A percentile compares a stretch with the other conserved stretches of the same genome.
These are phyloP conservation scores for Drosophila lacicola DNA, from an alignment of 2,888 invertebrate genomes.

Conservation along the genomic window DNA sequence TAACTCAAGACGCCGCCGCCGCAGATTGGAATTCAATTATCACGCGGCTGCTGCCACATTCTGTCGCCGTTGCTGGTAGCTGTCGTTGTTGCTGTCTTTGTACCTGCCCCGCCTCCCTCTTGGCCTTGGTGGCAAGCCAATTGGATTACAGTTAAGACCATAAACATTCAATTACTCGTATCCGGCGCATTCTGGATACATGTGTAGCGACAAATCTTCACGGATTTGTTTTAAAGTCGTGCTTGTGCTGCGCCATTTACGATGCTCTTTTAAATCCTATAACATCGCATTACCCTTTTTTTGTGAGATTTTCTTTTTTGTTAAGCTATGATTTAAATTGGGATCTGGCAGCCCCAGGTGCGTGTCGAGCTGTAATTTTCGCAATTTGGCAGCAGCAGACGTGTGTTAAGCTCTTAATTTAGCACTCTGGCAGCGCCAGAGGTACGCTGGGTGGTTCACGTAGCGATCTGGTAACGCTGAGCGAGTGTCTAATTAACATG, in stretches of 20 bases:
- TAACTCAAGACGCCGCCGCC: slow-evolving; percentile 41
- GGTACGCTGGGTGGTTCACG: too few relatives aligned
- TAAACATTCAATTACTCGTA: slow-evolving; percentile 52
- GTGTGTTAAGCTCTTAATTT: too few relatives aligned
- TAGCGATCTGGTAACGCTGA: too few relatives aligned
- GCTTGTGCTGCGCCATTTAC: slow-evolving; percentile 18
- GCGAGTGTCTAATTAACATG: too few relatives aligned
- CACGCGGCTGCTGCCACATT: slow-evolving; percentile 20
- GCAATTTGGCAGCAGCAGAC: too few relatives aligned
- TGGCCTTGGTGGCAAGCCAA: slow-evolving; percentile 19
- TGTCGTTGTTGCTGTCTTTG: background rate
- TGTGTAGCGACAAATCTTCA: slow-evolving; percentile 25
- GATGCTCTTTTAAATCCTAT: background rate
- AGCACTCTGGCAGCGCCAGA: too few relatives aligned
- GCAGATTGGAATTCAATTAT: slow-evolving; percentile 68
- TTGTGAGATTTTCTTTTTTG: background rate
- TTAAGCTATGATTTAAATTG: background rate
- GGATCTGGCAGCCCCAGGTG: background rate
- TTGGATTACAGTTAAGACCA: slow-evolving; percentile 51
- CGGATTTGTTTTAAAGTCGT: slow-evolving; percentile 21
- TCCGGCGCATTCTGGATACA: slow-evolving; percentile 5
- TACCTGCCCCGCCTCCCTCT: background rate
- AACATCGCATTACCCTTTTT: background rate
- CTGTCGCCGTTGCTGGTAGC: background rate
- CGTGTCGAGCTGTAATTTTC: background rate